phyloP scores from a whole-genome alignment of 2,797 vertebrate genomes.

The Lithobates pipiens region DNA sequence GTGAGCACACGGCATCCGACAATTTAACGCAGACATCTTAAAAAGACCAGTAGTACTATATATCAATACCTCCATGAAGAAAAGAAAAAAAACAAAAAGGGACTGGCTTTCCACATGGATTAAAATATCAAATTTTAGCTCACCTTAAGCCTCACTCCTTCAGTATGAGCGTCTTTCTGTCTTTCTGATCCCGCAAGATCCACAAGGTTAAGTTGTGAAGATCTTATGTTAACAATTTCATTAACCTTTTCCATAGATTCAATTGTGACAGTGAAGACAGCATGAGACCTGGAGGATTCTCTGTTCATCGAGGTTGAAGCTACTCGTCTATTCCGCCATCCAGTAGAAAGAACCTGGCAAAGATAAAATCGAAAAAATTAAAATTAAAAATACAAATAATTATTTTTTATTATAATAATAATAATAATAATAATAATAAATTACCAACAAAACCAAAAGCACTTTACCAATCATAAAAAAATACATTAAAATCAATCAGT shows the following conservation, averaged over 20 bases:
- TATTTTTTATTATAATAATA: too few relatives aligned
- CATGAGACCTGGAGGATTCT: conserved; percentile 94
- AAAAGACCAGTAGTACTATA: too few relatives aligned
- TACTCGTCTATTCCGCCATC: conserved; percentile 93
- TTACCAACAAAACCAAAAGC: too few relatives aligned
- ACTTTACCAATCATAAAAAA: too few relatives aligned
- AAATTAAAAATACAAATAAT: too few relatives aligned
- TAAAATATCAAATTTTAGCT: not conserved
- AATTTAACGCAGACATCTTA: too few relatives aligned
- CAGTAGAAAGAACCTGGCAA: conserved; percentile 86
- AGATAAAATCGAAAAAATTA: too few relatives aligned
- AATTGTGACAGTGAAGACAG: conserved; percentile 91
- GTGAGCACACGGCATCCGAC: too few relatives aligned
- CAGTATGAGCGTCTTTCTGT: conserved; percentile 91
- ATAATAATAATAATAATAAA: not conserved
- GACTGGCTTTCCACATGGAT: too few relatives aligned
- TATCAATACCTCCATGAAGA: too few relatives aligned
- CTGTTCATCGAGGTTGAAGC: conserved; percentile 97
- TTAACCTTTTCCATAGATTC: conserved; percentile 91
- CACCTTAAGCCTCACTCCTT: conserved; percentile 92
- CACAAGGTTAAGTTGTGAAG: conserved; percentile 91
- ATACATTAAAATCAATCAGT: too few relatives aligned
- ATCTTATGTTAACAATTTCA: conserved; percentile 90
- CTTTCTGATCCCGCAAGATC: conserved; percentile 95
- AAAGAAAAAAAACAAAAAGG: too few relatives aligned